Evolutionary conservation across 1,140 invertebrate species (phyloP).

Genomic region (Nixonia krombeini): DNA sequence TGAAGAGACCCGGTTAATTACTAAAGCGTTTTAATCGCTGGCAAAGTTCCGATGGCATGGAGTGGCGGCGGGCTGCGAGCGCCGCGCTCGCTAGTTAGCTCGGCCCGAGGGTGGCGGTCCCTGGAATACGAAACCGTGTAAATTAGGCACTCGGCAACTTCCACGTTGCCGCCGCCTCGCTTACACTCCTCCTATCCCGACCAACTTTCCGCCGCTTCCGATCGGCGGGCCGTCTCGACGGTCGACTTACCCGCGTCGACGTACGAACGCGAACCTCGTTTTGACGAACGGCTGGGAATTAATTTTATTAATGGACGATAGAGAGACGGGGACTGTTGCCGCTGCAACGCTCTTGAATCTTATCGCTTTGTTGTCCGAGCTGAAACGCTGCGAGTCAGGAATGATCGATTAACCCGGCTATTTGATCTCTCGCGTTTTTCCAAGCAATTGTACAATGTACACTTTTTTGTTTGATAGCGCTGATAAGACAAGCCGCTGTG

Average conservation of each 20-base stretch:
- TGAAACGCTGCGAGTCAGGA: conserved; percentile 7
- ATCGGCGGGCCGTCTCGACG: too few relatives aligned
- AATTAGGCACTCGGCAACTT: conserved; percentile 58
- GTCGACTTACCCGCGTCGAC: too few relatives aligned
- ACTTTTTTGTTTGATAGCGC: conserved; percentile 13
- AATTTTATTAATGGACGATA: too few relatives aligned
- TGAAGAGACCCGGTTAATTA: conserved; percentile 68
- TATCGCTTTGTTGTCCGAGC: conserved; percentile 16
- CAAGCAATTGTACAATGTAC: conserved; percentile 13
- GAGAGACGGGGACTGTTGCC: too few relatives aligned
- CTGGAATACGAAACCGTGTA: conserved; percentile 46
- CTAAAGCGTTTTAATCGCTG: conserved; percentile 72
- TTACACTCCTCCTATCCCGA: conserved; percentile 10
- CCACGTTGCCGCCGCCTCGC: conserved; percentile 39
- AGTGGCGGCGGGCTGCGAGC: conserved; percentile 51
- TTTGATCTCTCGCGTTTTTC: conserved; percentile 31
- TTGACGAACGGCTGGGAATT: too few relatives aligned
- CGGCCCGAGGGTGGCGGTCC: conserved; percentile 38
- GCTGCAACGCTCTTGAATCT: conserved; percentile 11
- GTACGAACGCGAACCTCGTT: too few relatives aligned
- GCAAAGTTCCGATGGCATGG: conserved; percentile 65
- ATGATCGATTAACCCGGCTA: conserved; percentile 20
- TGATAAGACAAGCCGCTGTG: conserved; percentile 15
- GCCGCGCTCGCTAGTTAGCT: conserved; percentile 39
- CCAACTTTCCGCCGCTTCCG: not conserved